Percentiles rank a stretch among this genome's conserved stretches.
phyloP scores from a whole-genome alignment of 2,113 vertebrate genomes.

The Podiceps cristatus region DNA sequence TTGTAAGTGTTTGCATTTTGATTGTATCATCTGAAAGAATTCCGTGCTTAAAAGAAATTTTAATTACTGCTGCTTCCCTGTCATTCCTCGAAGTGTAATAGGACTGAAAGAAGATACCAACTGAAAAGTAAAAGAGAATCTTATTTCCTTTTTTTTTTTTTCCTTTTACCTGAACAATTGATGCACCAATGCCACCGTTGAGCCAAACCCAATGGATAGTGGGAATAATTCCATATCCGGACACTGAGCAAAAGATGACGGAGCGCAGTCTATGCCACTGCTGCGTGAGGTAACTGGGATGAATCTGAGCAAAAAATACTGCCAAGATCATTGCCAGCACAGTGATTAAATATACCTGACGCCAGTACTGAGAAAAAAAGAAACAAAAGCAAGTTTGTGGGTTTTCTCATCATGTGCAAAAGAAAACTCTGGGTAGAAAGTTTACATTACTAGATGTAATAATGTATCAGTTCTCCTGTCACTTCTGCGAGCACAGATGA shows the following conservation, averaged over 20 bases:
- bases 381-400: neutral
- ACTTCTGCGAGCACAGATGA: accelerated
- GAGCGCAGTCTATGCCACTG: constrained; percentile 92
- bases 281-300: constrained; percentile 91
- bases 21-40: accelerated
- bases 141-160: neutral
- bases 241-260: constrained; percentile 89
- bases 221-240: constrained; percentile 90
- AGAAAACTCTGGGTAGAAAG: neutral
- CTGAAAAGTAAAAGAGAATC: neutral
- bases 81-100: accelerated
- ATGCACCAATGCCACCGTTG: constrained; percentile 86
- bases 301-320: constrained; percentile 95
- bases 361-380: constrained; percentile 86
- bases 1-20: neutral
- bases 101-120: neutral
- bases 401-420: accelerated
- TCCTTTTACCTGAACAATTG: constrained; percentile 90
- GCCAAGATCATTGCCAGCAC: constrained; percentile 93
- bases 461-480: accelerated
- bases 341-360: constrained; percentile 92
- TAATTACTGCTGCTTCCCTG: neutral
- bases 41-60: neutral
- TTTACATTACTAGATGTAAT: accelerated
- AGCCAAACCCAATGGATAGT: constrained; percentile 94